These are phyloP conservation scores for Sycophila sp. DNA, from an alignment of 1,140 invertebrate genomes.

Conservation along the genomic window DNA sequence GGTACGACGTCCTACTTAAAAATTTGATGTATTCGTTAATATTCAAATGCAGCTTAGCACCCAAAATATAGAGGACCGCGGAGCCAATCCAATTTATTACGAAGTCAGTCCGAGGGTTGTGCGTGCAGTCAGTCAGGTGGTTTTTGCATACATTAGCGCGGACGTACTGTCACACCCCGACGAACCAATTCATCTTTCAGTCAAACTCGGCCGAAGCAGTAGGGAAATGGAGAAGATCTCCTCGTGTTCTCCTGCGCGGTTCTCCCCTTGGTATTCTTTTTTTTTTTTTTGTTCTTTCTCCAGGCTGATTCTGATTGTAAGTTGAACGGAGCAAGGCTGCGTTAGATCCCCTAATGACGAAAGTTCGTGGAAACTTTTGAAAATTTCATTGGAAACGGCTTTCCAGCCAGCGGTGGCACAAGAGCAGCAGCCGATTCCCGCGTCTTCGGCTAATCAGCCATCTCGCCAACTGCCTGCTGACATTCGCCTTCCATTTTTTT, in stretches of 20 bases:
- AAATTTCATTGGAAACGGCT: conserved; percentile 45
- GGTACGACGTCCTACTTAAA: too few species aligned
- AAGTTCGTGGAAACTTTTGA: conserved; percentile 48
- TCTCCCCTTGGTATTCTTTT: background rate
- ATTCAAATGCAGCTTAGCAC: too few species aligned
- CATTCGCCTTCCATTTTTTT: too few species aligned
- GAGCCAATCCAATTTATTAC: too few species aligned
- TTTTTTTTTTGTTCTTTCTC: conserved; percentile 18
- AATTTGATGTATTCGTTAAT: too few species aligned
- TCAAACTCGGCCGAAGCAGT: too few species aligned
- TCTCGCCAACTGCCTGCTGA: background rate
- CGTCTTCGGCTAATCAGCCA: conserved; percentile 24
- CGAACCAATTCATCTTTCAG: background rate
- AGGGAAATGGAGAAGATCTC: background rate
- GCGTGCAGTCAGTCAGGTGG: too few species aligned
- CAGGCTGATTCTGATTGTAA: conserved; percentile 43
- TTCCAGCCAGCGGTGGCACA: background rate
- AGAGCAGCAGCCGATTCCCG: too few species aligned
- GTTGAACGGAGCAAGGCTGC: background rate
- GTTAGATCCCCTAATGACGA: conserved; percentile 45
- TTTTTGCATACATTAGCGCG: too few species aligned
- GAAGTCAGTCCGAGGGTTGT: too few species aligned
- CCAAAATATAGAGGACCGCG: too few species aligned
- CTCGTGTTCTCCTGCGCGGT: background rate
- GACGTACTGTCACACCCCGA: background rate